phyloP scores from a whole-genome alignment of 2,113 vertebrate genomes.

The Gobiocypris rarus region DNA sequence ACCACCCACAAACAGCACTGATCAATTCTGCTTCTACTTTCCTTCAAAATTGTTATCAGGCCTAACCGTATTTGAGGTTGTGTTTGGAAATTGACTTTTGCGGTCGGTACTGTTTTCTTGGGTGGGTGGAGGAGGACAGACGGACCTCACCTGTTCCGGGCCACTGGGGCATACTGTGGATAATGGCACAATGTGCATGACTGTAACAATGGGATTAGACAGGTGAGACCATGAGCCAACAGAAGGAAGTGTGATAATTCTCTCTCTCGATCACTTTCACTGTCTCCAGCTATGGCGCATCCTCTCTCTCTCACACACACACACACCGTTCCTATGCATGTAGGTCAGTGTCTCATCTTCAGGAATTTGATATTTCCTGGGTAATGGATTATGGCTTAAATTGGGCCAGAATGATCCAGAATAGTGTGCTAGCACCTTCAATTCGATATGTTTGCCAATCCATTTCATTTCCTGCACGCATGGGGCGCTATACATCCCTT shows the following conservation, averaged over 20 bases:
- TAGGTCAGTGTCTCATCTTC: slow-evolving; percentile 36
- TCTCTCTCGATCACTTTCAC: slow-evolving; percentile 14
- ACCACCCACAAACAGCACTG: slow-evolving; percentile 20
- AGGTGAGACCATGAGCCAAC: slow-evolving; percentile 20
- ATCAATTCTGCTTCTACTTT: slow-evolving; percentile 33
- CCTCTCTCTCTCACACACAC: not conserved
- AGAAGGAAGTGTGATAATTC: not conserved
- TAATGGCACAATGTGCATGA: slow-evolving; percentile 45
- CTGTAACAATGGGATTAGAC: slow-evolving; percentile 37
- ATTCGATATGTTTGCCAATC: not conserved
- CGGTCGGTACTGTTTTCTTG: slow-evolving; percentile 1
- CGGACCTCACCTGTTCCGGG: not conserved
- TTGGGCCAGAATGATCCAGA: not conserved
- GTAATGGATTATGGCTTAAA: slow-evolving; percentile 27
- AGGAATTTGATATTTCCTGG: slow-evolving; percentile 1
- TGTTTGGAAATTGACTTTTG: slow-evolving; percentile 21
- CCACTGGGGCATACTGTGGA: slow-evolving; percentile 24
- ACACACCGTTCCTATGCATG: slow-evolving; percentile 18
- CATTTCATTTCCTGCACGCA: not conserved
- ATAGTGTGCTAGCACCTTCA: not conserved
- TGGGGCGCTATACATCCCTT: not conserved
- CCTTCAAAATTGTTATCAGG: slow-evolving; percentile 21
- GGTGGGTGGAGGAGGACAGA: not conserved
- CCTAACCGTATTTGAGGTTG: not conserved
- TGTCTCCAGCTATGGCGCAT: slow-evolving; percentile 25